Conservation (phyloP, 2,888 invertebrate species). For the Rhagonycha fulva region DNA sequence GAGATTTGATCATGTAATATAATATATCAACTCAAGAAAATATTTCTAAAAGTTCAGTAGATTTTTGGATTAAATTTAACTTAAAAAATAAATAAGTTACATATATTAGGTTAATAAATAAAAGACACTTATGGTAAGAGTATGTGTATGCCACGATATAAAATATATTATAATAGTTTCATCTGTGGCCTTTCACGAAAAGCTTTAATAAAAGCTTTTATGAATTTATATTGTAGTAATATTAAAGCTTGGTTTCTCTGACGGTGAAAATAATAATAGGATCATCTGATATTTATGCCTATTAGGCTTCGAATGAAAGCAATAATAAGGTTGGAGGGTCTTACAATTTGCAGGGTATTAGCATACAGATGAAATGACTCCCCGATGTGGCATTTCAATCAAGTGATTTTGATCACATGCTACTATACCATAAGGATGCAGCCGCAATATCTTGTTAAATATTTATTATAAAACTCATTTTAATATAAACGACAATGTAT, state of each 20-base stretch:
- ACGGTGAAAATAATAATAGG: slow-evolving; percentile 27
- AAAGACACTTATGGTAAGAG: not conserved
- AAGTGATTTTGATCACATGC: slow-evolving; percentile 30
- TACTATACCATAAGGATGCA: slow-evolving; percentile 17
- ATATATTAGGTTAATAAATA: not conserved
- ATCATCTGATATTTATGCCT: slow-evolving; percentile 31
- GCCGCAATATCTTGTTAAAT: slow-evolving; percentile 13
- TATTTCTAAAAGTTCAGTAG: not conserved
- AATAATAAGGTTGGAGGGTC: slow-evolving; percentile 32
- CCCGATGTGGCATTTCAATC: slow-evolving; percentile 28
- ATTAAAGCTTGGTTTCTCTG: slow-evolving; percentile 14
- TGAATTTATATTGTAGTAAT: not conserved
- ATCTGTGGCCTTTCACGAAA: not conserved
- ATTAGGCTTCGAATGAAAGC: slow-evolving; percentile 35
- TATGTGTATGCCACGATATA: not conserved
- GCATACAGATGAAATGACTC: slow-evolving; percentile 37
- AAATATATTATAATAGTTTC: not conserved
- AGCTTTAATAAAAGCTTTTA: not conserved
- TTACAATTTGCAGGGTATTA: slow-evolving; percentile 35
- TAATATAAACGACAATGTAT: not conserved
- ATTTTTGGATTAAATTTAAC: not conserved
- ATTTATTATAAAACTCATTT: not conserved
- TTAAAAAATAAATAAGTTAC: not conserved
- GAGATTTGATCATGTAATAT: too few species aligned
- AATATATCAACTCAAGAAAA: not conserved